Evolutionary conservation across 2,113 vertebrate genomes (phyloP).

Genomic region (Emberiza fucata): DNA sequence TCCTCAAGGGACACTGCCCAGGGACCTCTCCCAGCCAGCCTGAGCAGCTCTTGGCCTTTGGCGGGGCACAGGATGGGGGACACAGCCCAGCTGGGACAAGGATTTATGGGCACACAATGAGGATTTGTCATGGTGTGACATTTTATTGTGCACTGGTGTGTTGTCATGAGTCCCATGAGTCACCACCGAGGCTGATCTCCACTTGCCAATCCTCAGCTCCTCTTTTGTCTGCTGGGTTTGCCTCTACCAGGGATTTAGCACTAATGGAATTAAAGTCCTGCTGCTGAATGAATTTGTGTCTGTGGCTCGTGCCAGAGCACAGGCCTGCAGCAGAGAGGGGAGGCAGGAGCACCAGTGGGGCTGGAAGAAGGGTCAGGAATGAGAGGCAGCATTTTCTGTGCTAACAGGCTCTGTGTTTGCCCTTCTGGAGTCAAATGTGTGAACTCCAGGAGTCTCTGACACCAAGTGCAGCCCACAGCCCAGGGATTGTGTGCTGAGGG

Average conservation of each 20-base stretch:
- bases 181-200: background rate
- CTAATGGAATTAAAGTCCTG: slow-evolving; percentile 29
- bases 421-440: background rate
- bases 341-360: background rate
- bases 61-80: background rate
- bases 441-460: background rate
- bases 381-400: rapidly evolving
- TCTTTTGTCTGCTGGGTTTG: background rate
- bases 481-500: background rate
- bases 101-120: slow-evolving; percentile 21
- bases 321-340: background rate
- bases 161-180: slow-evolving; percentile 16
- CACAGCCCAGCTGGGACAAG: background rate
- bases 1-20: background rate
- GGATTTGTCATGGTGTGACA: slow-evolving; percentile 46
- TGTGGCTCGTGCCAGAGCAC: background rate
- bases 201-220: background rate
- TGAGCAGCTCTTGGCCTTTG: slow-evolving; percentile 10
- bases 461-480: background rate
- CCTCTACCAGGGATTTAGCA: background rate
- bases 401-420: background rate
- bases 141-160: background rate
- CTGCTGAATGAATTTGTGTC: background rate
- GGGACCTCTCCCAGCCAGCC: background rate
- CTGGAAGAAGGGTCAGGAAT: background rate